A percentile compares a stretch with the other conserved stretches of the same genome.
Evolutionary conservation across 2,797 vertebrate genomes (phyloP).

Genomic region (Pipistrellus nathusii): DNA sequence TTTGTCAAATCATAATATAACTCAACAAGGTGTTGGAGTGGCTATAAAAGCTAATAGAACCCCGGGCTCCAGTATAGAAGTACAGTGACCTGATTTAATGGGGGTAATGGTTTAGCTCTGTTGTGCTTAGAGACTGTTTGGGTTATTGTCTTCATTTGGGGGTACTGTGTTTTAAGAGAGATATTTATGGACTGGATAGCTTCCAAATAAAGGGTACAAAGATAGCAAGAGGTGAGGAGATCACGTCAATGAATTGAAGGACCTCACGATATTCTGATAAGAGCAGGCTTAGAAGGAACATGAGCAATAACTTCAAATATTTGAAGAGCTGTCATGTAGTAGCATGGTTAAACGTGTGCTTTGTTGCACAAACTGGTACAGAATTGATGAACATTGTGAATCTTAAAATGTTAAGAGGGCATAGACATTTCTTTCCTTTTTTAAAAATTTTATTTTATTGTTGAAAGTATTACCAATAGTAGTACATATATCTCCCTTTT

Average conservation of each 20-base stretch:
- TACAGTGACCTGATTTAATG: conserved; percentile 67
- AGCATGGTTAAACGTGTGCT: not conserved
- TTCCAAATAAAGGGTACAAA: conserved; percentile 30
- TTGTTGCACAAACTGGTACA: not conserved
- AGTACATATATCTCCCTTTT: no score
- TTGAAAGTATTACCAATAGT: no score
- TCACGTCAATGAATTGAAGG: not conserved
- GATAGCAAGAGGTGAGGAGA: not conserved
- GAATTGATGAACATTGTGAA: not conserved
- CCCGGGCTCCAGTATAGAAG: conserved; percentile 65
- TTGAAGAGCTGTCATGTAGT: not conserved
- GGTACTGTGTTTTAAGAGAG: conserved; percentile 35
- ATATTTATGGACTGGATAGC: conserved; percentile 25
- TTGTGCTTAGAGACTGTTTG: conserved; percentile 44
- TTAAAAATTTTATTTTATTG: no score
- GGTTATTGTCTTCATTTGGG: conserved; percentile 59
- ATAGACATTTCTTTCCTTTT: not conserved
- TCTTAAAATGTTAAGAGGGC: not conserved
- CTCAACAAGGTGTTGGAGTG: conserved; percentile 76
- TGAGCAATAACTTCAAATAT: not conserved
- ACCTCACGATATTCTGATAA: not conserved
- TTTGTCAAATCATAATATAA: conserved; percentile 71
- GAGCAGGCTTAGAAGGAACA: not conserved
- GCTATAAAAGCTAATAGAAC: conserved; percentile 77
- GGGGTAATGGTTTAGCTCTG: conserved; percentile 59